phyloP scores from a whole-genome alignment of 2,888 invertebrate genomes.

The Horisme vitalbata region DNA sequence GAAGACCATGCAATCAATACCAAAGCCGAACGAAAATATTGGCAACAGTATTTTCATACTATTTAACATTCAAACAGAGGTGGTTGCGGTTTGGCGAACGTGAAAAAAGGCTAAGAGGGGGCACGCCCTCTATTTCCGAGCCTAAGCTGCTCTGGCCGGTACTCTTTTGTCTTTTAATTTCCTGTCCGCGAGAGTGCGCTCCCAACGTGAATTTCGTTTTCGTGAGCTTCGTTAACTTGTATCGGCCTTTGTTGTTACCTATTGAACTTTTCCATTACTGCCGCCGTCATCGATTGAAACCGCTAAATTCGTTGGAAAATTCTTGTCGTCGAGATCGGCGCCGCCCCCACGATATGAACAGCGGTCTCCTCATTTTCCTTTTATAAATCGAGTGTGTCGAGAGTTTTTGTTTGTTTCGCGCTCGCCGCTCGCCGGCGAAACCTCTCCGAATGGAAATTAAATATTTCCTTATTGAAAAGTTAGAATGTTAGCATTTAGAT shows the following conservation, averaged over 20 bases:
- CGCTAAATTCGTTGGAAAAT: constrained; percentile 75
- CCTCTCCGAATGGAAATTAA: constrained; percentile 65
- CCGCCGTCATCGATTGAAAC: constrained; percentile 75
- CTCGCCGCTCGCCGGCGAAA: constrained; percentile 36
- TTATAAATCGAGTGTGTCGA: constrained; percentile 61
- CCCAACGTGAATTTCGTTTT: constrained; percentile 76
- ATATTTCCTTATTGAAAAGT: constrained; percentile 74
- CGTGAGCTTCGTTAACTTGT: constrained; percentile 79
- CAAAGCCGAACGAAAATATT: constrained; percentile 26
- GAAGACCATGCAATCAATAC: constrained; percentile 14
- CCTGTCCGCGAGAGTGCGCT: constrained; percentile 73
- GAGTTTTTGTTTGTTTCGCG: constrained; percentile 60
- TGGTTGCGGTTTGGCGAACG: constrained; percentile 52
- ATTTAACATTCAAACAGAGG: constrained; percentile 51
- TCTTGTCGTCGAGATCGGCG: constrained; percentile 55
- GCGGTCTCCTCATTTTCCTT: constrained; percentile 58
- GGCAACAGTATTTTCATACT: constrained; percentile 26
- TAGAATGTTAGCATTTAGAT: constrained; percentile 57
- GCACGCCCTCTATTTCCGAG: constrained; percentile 74
- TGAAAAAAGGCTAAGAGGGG: constrained; percentile 59
- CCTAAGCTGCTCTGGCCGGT: constrained; percentile 70
- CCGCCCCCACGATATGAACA: constrained; percentile 56
- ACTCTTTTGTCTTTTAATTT: constrained; percentile 82
- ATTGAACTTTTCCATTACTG: constrained; percentile 81
- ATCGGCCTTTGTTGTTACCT: constrained; percentile 77